Conservation (phyloP, 1,140 invertebrate genomes). For the Sarcophaga bullata region DNA sequence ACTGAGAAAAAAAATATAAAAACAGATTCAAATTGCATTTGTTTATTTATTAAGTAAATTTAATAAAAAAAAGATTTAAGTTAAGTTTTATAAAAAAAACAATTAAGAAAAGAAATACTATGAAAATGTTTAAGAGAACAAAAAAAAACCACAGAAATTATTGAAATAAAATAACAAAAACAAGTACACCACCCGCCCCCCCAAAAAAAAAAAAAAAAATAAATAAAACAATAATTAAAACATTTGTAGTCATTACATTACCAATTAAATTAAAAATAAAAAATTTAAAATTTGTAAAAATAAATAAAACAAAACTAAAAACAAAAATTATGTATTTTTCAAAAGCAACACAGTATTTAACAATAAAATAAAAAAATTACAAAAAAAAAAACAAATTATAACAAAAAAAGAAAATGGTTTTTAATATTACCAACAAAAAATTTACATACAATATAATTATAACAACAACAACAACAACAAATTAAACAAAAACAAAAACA, state of each 20-base stretch:
- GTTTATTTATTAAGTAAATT: slow-evolving; percentile 40
- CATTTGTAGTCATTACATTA: slow-evolving; percentile 22
- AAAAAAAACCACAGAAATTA: neutral
- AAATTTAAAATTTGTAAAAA: slow-evolving; percentile 9
- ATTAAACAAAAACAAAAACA: slow-evolving; percentile 7
- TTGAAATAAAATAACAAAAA: slow-evolving; percentile 15
- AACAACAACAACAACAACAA: slow-evolving; percentile 3
- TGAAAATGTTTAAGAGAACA: slow-evolving; percentile 22
- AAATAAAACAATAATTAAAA: neutral
- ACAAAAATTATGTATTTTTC: slow-evolving; percentile 32
- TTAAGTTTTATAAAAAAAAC: slow-evolving; percentile 16
- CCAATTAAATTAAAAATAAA: neutral
- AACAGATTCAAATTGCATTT: slow-evolving; percentile 40
- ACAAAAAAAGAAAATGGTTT: slow-evolving; percentile 28
- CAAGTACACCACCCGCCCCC: no score
- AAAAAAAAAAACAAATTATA: slow-evolving; percentile 16
- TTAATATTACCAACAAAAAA: slow-evolving; percentile 15
- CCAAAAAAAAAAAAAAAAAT: neutral
- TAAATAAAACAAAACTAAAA: neutral
- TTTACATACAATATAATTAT: slow-evolving; percentile 24
- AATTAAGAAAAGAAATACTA: slow-evolving; percentile 29
- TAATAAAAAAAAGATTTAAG: slow-evolving; percentile 12
- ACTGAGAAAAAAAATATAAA: neutral
- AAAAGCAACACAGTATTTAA: slow-evolving; percentile 32
- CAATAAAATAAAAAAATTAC: slow-evolving; percentile 21